Percentiles rank a stretch among this genome's conserved stretches.
phyloP scores from a whole-genome alignment of 1,140 invertebrate species.

The Caenorhabditis elegans region DNA sequence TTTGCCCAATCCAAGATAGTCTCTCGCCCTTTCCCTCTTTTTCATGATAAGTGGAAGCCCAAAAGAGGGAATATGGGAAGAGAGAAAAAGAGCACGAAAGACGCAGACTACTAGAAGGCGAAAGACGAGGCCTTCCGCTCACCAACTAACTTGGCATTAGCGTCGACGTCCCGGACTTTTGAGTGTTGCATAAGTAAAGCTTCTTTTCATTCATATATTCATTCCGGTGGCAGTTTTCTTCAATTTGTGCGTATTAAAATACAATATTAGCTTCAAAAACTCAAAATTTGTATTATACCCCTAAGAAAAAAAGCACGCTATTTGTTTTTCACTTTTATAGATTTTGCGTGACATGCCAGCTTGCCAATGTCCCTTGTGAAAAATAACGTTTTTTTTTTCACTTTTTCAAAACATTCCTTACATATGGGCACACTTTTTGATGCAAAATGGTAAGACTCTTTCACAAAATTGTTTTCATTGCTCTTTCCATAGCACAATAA shows the following conservation, averaged over 20 bases:
- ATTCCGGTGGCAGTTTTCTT: background rate
- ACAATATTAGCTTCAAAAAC: too few relatives aligned
- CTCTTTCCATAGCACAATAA: too few relatives aligned
- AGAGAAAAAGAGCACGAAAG: background rate
- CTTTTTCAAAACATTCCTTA: too few relatives aligned
- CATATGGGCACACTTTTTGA: too few relatives aligned
- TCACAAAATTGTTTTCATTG: too few relatives aligned
- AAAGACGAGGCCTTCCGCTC: slow-evolving; percentile 12
- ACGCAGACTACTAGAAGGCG: background rate
- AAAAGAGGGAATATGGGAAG: background rate
- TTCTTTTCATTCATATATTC: background rate
- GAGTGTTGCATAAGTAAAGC: slow-evolving; percentile 20
- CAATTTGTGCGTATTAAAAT: too few relatives aligned
- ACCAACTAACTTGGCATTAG: slow-evolving; percentile 30
- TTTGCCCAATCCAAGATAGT: background rate
- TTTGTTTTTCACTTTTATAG: background rate
- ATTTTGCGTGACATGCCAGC: background rate
- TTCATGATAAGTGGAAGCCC: slow-evolving; percentile 18
- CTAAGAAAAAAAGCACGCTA: background rate
- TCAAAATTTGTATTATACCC: too few relatives aligned
- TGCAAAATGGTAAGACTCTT: too few relatives aligned
- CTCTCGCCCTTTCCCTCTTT: background rate
- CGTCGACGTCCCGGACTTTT: background rate
- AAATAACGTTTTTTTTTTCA: too few relatives aligned
- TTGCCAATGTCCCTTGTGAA: background rate